Evolutionary conservation across 2,113 vertebrate species (phyloP).

Genomic region (Zeus faber): DNA sequence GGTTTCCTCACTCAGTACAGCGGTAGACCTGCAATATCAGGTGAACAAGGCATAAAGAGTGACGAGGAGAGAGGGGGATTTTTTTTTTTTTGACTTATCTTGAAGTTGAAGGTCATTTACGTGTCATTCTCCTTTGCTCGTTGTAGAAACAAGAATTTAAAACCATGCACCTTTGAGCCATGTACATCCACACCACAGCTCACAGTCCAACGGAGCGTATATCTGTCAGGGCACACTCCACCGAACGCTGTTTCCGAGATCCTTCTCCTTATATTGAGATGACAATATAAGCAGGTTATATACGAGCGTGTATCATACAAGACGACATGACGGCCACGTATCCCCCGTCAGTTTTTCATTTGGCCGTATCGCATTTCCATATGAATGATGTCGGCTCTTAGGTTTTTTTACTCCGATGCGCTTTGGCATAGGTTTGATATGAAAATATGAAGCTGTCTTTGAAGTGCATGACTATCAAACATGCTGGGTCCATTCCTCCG

Average conservation of each 20-base stretch:
- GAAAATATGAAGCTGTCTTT: conserved; percentile 15
- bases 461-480: conserved; percentile 10
- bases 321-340: conserved; percentile 12
- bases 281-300: conserved; percentile 11
- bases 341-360: conserved; percentile 13
- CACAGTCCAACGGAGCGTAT: conserved; percentile 1
- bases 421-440: conserved; percentile 11
- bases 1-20: too few relatives aligned
- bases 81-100: too few relatives aligned
- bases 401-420: conserved; percentile 3
- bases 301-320: conserved; percentile 8
- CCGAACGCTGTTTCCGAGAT: neutral
- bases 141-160: too few relatives aligned
- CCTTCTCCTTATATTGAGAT: conserved; percentile 12
- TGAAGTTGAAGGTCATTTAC: too few relatives aligned
- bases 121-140: too few relatives aligned
- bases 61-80: too few relatives aligned
- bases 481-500: conserved; percentile 14
- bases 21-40: too few relatives aligned
- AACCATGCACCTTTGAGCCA: too few relatives aligned
- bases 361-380: conserved; percentile 22
- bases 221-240: conserved; percentile 2
- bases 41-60: too few relatives aligned
- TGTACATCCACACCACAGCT: too few relatives aligned
- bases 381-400: neutral